Conservation (phyloP, 2,797 vertebrate species). For the Pangasius djambal region DNA sequence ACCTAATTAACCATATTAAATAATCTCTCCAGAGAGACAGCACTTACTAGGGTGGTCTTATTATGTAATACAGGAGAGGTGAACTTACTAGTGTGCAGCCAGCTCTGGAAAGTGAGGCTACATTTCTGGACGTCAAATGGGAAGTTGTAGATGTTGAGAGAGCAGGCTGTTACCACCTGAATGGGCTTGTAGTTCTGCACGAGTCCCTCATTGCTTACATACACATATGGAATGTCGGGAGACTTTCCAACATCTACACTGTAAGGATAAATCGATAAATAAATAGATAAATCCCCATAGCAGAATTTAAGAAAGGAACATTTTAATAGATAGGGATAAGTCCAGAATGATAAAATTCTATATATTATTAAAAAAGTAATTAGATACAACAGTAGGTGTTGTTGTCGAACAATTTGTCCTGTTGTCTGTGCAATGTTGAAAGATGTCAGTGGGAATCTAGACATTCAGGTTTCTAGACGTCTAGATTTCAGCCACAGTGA, state of each 20-base stretch:
- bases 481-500: neutral
- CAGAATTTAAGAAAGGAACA: neutral
- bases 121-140: constrained; percentile 98
- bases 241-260: constrained; percentile 97
- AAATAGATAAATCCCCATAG: neutral
- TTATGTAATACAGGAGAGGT: neutral
- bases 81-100: constrained; percentile 91
- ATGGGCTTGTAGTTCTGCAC: constrained; percentile 97
- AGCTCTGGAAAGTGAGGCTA: constrained; percentile 97
- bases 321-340: neutral
- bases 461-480: neutral
- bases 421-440: neutral
- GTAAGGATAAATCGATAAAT: constrained; percentile 31
- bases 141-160: constrained; percentile 97
- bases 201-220: constrained; percentile 82
- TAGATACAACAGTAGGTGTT: neutral
- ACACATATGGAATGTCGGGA: constrained; percentile 93
- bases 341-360: neutral
- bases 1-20: constrained; percentile 8
- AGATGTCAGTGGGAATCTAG: neutral
- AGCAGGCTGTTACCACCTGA: constrained; percentile 95
- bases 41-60: neutral
- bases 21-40: neutral
- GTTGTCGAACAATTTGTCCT: no score
- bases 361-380: neutral